Base-by-base conservation (phyloP, 2,797 vertebrate species). In the Leptodon cayanensis region DNA sequence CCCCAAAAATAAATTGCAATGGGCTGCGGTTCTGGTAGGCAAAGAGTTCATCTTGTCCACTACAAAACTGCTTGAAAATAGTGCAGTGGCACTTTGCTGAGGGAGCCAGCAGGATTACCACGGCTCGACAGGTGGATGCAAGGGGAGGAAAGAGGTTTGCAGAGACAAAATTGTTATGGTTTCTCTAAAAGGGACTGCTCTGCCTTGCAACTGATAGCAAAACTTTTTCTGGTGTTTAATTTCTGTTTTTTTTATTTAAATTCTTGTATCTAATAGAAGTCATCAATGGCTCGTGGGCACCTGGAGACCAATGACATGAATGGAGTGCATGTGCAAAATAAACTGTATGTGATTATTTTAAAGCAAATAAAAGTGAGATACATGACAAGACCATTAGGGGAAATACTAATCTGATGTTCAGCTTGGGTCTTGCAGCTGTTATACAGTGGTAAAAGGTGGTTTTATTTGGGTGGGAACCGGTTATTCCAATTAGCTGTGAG, bases 311-410 rank as follows among this genome's bases (percentile, higher is more conserved):
- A 21, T 47, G 14, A 14, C 2, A 0, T 28, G 52, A 35, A 26
- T 12, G 8, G 62, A 40, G 10, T 7, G 2, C 13, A 21, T 1
- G 1, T 25, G 16, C 39, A 52, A 65, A 93, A 42, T 40, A 29
- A 84, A 59, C 26, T 10, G 17, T 39, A 4, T 35, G 29, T 46
- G 55, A 31, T 80, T 57, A 31, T 50, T 85, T 80, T 54, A 62
- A 57, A 83, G 39, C 33, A 81, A 86, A 39, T 74, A 31, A 71
- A 87, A 40, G 46, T 65, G 65, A 81, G 62, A 31, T 40, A 26
- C 1, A 0, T 44, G 31, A 29, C 29, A 57, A 63, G 40, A n/a
- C 21, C 11, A 5, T 55, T 77, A 52, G 0, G 0, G 22, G 28
- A 65, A 83, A 13, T 57, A 65, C 6, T 49, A 21, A 54, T 35